Base-by-base conservation (phyloP, 2,888 invertebrate species). In the Rhogogaster chlorosoma region DNA sequence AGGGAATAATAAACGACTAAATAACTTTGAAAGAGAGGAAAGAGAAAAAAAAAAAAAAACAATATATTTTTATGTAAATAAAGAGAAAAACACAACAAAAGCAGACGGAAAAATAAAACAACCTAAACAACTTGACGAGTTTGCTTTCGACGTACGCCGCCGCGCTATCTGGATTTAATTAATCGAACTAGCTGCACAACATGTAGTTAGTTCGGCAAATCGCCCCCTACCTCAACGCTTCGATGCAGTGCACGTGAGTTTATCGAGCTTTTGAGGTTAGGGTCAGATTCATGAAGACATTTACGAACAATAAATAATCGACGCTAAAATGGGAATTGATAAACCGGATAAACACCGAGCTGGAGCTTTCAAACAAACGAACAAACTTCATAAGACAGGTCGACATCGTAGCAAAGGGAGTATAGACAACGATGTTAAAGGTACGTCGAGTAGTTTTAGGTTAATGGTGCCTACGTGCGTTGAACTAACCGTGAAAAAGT, bases 321-420 rank as follows among this genome's bases (percentile, higher is more conserved):
- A 22, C 32, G 12, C 12, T 22, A 88, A 86, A 84, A 92, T 90
- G 89, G 90, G 84, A 38, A 83, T 88, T 18, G 83, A 78, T 15
- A 90, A 88, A 36, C 93, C 94, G 88, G 91, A 93, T 86, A 88
- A 89, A 12, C 99, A 99, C 94, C 96, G 98, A 84, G 95, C 99
- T 49, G 98, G 99, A 64, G 95, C 95, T 78, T 95, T 98, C 71
- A 99, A 99, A 92, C 99, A 99, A 94, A 95, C 96, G 86, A 99
- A 99, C 92, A 99, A 99, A 93, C 90, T 95, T 70, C 99, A 99
- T 92, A 99, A 99, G 94, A 97, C 97, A 87, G 98, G 98, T 5
- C 96, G 97, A 87, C 99, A 99, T 94, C 96, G 97, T 45, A 98
- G 98, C 29, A 99, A 99, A 94, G 97, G 99, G 12, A 96, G 97